A percentile compares a stretch with the other conserved stretches of the same genome.
Evolutionary conservation across 2,113 vertebrate genomes (phyloP).

Genomic region (Cyanocitta stelleri): DNA sequence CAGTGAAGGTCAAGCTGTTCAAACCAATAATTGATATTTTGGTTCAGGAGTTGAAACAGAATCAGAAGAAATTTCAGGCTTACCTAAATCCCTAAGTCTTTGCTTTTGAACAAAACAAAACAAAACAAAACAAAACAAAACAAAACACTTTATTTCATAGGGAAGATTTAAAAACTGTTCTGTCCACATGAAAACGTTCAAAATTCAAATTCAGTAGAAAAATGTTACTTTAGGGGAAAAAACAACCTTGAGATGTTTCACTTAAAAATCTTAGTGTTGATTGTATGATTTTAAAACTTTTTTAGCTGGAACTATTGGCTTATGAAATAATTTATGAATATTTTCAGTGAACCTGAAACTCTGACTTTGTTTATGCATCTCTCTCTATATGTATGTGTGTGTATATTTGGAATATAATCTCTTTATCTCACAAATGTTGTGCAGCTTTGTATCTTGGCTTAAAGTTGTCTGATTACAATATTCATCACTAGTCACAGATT

Average conservation of each 20-base stretch:
- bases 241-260: background rate
- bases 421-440: background rate
- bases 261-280: background rate
- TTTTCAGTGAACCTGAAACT: background rate
- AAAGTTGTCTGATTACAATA: background rate
- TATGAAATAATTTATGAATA: background rate
- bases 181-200: background rate
- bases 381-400: too few species aligned
- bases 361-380: background rate
- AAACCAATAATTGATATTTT: background rate
- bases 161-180: background rate
- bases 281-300: background rate
- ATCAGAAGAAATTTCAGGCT: background rate
- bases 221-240: background rate
- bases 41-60: background rate
- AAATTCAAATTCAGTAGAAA: background rate
- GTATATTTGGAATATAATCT: background rate
- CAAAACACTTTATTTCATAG: background rate
- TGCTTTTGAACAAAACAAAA: background rate
- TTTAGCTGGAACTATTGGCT: background rate
- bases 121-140: background rate
- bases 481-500: background rate
- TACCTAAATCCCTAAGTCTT: background rate
- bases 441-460: background rate
- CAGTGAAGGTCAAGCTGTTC: background rate